A percentile compares a stretch with the other conserved stretches of the same genome.
These are phyloP conservation scores for Priocnemis perturbator DNA, from an alignment of 2,888 invertebrate genomes.

Conservation along the genomic window DNA sequence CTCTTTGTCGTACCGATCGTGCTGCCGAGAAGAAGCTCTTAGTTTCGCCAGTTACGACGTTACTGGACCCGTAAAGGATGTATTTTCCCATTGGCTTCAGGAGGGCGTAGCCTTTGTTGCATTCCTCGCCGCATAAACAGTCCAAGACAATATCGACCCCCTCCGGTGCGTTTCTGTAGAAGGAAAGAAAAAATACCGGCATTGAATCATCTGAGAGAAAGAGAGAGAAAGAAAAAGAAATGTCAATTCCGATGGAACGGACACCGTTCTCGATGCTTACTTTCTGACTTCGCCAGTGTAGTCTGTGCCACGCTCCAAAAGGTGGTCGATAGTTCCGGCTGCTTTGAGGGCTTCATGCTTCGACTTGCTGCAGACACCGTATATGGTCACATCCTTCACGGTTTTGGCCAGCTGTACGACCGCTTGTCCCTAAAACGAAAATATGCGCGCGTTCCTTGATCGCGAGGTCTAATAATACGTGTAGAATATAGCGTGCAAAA, in stretches of 20 bases:
- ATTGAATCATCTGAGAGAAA: background rate
- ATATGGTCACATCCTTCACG: conserved; percentile 87
- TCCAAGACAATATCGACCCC: conserved; percentile 92
- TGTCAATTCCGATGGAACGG: background rate
- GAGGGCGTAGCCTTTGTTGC: conserved; percentile 88
- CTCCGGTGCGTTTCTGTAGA: conserved; percentile 81
- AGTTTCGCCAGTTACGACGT: conserved; percentile 92
- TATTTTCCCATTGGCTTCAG: conserved; percentile 93
- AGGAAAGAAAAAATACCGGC: background rate
- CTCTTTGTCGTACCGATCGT: conserved; percentile 82
- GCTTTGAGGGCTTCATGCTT: conserved; percentile 90
- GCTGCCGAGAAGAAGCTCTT: conserved; percentile 94
- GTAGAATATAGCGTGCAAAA: no score
- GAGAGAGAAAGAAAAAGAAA: background rate
- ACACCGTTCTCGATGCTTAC: conserved; percentile 74
- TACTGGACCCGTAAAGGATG: conserved; percentile 90
- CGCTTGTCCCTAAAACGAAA: conserved; percentile 85
- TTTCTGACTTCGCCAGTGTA: conserved; percentile 91
- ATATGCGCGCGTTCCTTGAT: background rate
- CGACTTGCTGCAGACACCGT: conserved; percentile 89
- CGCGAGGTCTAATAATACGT: no score
- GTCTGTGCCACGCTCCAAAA: conserved; percentile 88
- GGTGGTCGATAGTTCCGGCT: conserved; percentile 83
- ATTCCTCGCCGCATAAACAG: conserved; percentile 92
- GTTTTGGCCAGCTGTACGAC: conserved; percentile 89